phyloP scores from a whole-genome alignment of 1,140 invertebrate species.

The Drosophila saltans region DNA sequence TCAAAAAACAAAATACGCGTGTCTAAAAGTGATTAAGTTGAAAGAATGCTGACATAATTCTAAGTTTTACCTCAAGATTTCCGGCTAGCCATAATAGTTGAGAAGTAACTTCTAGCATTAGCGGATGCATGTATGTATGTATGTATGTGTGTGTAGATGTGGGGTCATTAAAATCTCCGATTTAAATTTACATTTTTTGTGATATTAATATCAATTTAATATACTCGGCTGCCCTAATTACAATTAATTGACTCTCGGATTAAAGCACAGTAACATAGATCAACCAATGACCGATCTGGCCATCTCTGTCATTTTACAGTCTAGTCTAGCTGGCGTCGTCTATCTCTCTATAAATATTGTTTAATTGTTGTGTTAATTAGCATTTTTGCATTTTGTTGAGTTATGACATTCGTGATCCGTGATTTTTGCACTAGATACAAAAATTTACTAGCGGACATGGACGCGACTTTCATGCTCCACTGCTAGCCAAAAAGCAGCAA shows the following conservation, averaged over 20 bases:
- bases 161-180: conserved; percentile 27
- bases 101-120: conserved; percentile 33
- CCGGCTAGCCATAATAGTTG: conserved; percentile 33
- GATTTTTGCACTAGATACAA: conserved; percentile 45
- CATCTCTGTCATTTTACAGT: conserved; percentile 12
- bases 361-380: conserved; percentile 75
- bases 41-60: conserved; percentile 73
- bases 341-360: conserved; percentile 58
- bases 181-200: conserved; percentile 13
- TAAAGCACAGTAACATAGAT: conserved; percentile 38
- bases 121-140: conserved; percentile 17
- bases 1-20: conserved; percentile 66
- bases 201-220: conserved; percentile 1
- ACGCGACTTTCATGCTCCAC: conserved; percentile 78
- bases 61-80: conserved; percentile 35
- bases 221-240: conserved; percentile 54
- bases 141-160: background rate
- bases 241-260: conserved; percentile 62
- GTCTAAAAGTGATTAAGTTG: conserved; percentile 66
- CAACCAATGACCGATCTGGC: conserved; percentile 6
- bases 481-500: conserved; percentile 45
- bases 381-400: conserved; percentile 64
- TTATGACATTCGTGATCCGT: conserved; percentile 71
- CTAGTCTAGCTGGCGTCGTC: conserved; percentile 59
- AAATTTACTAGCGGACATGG: conserved; percentile 76